Evolutionary conservation across 2,888 invertebrate genomes (phyloP).

Genomic region (Thelaira solivaga): DNA sequence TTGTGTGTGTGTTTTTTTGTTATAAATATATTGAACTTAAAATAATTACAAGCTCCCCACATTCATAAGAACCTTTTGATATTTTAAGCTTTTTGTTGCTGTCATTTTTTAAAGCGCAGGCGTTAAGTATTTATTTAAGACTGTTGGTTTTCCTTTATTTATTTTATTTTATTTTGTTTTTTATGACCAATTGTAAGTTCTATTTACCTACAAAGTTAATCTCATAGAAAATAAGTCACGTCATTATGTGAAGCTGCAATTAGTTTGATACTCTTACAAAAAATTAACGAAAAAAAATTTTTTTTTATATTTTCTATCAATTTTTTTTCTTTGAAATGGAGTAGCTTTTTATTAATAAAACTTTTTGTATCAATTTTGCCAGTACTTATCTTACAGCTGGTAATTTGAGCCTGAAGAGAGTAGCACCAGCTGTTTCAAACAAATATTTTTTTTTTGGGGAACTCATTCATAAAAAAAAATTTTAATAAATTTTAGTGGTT

Average conservation of each 20-base stretch:
- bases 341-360: background rate
- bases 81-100: conserved; percentile 20
- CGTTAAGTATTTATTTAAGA: conserved; percentile 47
- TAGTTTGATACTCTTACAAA: too few species aligned
- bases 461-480: conserved; percentile 1
- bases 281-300: background rate
- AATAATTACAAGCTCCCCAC: conserved; percentile 6
- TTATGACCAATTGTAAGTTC: conserved; percentile 5
- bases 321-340: too few species aligned
- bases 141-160: conserved; percentile 36
- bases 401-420: background rate
- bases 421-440: conserved; percentile 8
- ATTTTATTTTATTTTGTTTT: too few species aligned
- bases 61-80: background rate
- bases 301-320: background rate
- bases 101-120: conserved; percentile 40
- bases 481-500: background rate
- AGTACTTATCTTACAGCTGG: background rate
- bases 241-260: too few species aligned
- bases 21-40: background rate
- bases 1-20: conserved; percentile 5
- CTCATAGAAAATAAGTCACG: background rate
- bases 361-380: background rate
- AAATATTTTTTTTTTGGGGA: background rate
- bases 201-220: conserved; percentile 26